Base-by-base conservation (phyloP, 2,113 vertebrate genomes). In the Salvelinus fontinalis region DNA sequence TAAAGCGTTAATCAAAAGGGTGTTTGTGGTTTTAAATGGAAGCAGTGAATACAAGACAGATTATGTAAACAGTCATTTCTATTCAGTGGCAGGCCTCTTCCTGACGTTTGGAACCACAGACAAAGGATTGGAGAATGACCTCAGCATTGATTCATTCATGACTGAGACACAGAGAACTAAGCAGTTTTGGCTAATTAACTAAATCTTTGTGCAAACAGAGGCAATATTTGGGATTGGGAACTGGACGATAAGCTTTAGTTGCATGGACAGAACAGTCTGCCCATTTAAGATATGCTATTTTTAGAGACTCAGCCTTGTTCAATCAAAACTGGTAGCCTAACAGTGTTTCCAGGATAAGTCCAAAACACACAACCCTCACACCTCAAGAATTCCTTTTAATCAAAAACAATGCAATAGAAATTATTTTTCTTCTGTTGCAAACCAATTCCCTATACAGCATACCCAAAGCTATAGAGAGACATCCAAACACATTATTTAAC, bases 1-100 rank as follows among this genome's bases (percentile, higher is more conserved):
- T 90, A 83, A 82, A 84, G 68, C 65, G 74, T 83, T 92, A 86
- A 90, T 89, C 87, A 89, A 89, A 87, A 81, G 39, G 9, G 39
- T 1, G 39, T 44, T 44, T 44, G 39, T 80, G 80, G 77, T 86
- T 2, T 89, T 87, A 82, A 79, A 73, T 74, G 73, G 64, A 75
- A 72, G 31, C 26, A 48, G 77, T 72, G 73, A 84, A 88, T 88
- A 85, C 83, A 82, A 85, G 83, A 83, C 70, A 80, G 83, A 87
- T 91, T 91, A 85, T 71, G 57, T 88, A 84, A 91, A 90, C 85
- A 87, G 75, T 75, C 27, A 51, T 84, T 73, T 88, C 79, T 85
- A 88, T 89, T 91, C 85, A 85, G 84, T 44, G 69, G 76, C 72
- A 80, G 67, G 69, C 76, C 79, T 78, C 82, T 75, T 80, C 68